Base-by-base conservation (phyloP, 1,140 invertebrate genomes). In the Elymnias hypermnestra region DNA sequence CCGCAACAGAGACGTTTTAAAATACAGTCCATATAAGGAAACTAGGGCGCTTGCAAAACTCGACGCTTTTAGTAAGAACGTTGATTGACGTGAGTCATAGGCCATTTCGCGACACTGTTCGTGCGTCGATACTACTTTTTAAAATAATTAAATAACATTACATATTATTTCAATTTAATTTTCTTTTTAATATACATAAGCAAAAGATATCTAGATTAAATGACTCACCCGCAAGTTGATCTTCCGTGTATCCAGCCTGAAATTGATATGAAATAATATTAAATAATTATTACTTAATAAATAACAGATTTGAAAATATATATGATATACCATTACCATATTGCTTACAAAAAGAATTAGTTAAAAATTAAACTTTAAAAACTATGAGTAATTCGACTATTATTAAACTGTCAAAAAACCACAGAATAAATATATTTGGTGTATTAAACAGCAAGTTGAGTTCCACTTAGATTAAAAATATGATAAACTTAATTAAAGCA, bases 221-320 rank as follows among this genome's bases (percentile, higher is more conserved):
- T 72, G 60, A 92, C 93, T 94, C 88, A 96, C 94, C 94, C 73
- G 93, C 91, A 84, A 95, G 91, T 88, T 96, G 94, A 89, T 96
- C 94, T 88, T 96, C 95, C 19, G 92, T 92, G 83, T 95, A 95
- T 65, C 93, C 93, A 73, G 92, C 93, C 94, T 96, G 89, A 45
- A 91, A 92, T n/a, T n/a, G n/a, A 9, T 9, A 45, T n/a, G 25
- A 18, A n/a, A 45, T 42, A 54, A 68, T 56, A 3, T 7, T 26
- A n/a, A 26, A 26, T 26, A 9, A 9, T 26, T 5, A 26, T 26
- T 26, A 26, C 2, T 29, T 12, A 29, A 1, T 4, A 12, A 29
- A 12, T 7, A 5, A 5, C 7, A 29, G 13, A 13, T 5, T 12
- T 13, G 1, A 29, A 29, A 29, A 5, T 1, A 5, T 12, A 13